Evolutionary conservation across 92 coral and sea anemone genomes (phyloP).

Genomic region (Virgularia gustaviana): DNA sequence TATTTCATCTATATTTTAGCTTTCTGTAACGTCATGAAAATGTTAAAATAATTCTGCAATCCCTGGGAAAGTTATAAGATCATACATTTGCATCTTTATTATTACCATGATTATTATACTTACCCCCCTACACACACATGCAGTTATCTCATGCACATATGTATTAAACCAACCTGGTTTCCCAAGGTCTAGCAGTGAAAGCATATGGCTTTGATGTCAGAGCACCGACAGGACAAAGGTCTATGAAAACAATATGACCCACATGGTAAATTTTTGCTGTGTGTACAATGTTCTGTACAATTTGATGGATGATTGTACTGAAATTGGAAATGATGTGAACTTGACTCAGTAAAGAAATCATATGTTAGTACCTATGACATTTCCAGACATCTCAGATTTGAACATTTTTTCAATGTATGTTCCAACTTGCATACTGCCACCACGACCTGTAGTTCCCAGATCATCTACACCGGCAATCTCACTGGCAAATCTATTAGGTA

Average conservation of each 20-base stretch:
- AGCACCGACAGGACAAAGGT: slow-evolving; percentile 98
- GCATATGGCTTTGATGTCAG: slow-evolving; percentile 98
- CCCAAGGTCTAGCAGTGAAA: slow-evolving; percentile 97
- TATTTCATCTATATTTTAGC: too few species aligned
- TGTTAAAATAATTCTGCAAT: too few species aligned
- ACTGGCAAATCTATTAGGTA: slow-evolving; percentile 86
- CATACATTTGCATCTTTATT: too few species aligned
- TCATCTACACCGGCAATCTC: slow-evolving; percentile 98
- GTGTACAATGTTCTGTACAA: too few species aligned
- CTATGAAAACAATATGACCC: slow-evolving; percentile 44
- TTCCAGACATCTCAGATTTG: slow-evolving; percentile 94
- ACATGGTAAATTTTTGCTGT: too few species aligned
- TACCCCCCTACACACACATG: too few species aligned
- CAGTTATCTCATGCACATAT: too few species aligned
- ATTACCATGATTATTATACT: too few species aligned
- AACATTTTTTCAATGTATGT: slow-evolving; percentile 98
- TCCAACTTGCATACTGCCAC: slow-evolving; percentile 98
- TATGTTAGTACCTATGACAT: slow-evolving; percentile 77
- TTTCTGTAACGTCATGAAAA: too few species aligned
- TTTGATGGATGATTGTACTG: too few species aligned
- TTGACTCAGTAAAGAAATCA: background rate
- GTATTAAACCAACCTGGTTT: slow-evolving; percentile 61
- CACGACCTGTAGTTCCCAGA: slow-evolving; percentile 96
- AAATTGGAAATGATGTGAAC: background rate
- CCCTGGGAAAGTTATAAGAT: too few species aligned